Evolutionary conservation across 2,888 invertebrate species (phyloP), one percentile per base, ranked within the genome.

Genomic region (Resseliella maxima): DNA sequence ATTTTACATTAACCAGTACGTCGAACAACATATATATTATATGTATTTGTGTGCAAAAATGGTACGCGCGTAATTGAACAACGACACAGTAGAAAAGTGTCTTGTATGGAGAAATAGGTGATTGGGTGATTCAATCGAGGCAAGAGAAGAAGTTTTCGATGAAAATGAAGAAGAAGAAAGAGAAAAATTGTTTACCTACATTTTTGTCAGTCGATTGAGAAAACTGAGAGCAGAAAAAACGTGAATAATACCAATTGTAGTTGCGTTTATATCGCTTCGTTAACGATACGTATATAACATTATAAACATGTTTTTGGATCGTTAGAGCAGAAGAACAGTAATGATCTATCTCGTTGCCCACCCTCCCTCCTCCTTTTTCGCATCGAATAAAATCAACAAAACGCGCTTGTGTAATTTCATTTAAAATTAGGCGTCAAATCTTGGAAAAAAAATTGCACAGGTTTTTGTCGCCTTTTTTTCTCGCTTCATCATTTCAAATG

Each of bases 101-200:
- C 41, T 41, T 18, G 18, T 50, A 15, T 18, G 18, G 18, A 24
- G 15, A 72, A 72, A 72, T 72, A 72, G 72, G 72, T 31, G 72
- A 72, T 72, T 72, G 72, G 72, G 72, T 72, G 72, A 72, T 72
- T 72, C 72, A 72, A 72, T 72, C 72, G 72, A 72, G n/a, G n/a
- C n/a, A n/a, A n/a, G n/a, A 72, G 15, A 50, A 41, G 41, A 41
- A 5, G 41, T n/a, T n/a, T n/a, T n/a, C n/a, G n/a, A n/a, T n/a
- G 12, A 41, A 41, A 41, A 12, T 12, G 41, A 41, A 41, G 12
- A 41, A 41, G 12, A 41, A 41, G 6, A 41, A 41, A 41, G 6
- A 41, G 12, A 5, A 41, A 50, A 8, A 72, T 72, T 72, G 72
- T 72, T 72, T 72, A 72, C 72, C 72, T 72, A 72, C 72, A 72